A percentile compares a stretch with the other conserved stretches of the same genome.
Conservation (phyloP, 2,113 vertebrate genomes). For the Phodopus roborovskii region DNA sequence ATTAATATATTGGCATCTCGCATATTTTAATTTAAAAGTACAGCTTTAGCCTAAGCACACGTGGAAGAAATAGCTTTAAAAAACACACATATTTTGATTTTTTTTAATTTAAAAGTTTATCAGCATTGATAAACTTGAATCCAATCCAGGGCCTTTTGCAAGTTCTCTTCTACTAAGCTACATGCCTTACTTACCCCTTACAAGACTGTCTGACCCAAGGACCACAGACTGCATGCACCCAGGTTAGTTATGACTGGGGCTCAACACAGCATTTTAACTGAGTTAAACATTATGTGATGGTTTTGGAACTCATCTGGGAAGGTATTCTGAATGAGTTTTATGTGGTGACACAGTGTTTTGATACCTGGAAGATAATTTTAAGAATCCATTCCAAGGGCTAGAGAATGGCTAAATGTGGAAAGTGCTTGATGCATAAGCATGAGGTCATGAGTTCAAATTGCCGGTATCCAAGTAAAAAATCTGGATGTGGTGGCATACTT, state of each 20-base stretch:
- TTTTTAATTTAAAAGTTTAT: slow-evolving; percentile 26
- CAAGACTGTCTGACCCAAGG: background rate
- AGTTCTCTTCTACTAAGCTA: background rate
- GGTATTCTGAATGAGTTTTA: background rate
- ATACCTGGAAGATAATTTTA: background rate
- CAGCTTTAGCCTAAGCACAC: background rate
- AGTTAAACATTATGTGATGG: background rate
- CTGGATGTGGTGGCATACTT: too few relatives aligned
- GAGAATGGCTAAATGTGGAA: background rate
- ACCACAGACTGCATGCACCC: background rate
- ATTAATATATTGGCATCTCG: background rate
- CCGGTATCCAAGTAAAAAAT: background rate
- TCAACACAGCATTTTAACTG: background rate
- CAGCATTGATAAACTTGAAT: background rate
- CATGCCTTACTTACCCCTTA: background rate
- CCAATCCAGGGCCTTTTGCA: background rate
- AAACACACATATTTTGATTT: background rate
- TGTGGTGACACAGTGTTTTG: background rate
- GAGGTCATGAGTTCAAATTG: background rate
- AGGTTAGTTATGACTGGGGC: background rate
- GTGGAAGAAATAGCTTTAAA: background rate
- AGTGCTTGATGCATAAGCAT: background rate
- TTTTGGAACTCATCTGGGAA: background rate
- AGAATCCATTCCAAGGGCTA: background rate
- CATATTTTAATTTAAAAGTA: background rate